Base-by-base conservation (phyloP, 2,888 invertebrate species). In the Stenoptilia bipunctidactyla region DNA sequence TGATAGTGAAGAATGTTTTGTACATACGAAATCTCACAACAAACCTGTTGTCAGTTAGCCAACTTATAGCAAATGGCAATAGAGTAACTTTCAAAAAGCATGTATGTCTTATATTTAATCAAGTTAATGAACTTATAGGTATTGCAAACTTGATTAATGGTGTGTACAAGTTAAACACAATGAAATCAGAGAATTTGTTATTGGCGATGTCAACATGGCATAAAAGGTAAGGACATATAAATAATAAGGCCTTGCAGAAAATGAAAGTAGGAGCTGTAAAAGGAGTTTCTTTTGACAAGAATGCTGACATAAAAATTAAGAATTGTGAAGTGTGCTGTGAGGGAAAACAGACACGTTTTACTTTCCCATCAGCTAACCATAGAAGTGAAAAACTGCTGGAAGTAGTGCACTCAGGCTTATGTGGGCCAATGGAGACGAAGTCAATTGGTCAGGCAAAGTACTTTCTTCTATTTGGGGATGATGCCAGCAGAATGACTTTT, bases 401-500 rank as follows among this genome's bases (percentile, higher is more conserved):
- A 3, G 33, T 33, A 4, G n/a, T 33, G 4, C 33, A 33, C 12
- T 5, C 33, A n/a, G 33, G 12, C 12, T 4, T 33, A 4, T 33
- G 33, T n/a, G 33, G 33, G 8, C 33, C 33, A n/a, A 8, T 27
- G 45, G 46, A 46, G 34, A 45, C 5, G 4, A 15, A 1, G 1
- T 40, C 37, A 10, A 27, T 45, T 5, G 40, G 39, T 25, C 34
- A 36, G 8, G 12, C 39, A 1, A 40, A 27, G 15, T 40, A 43
- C 25, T 43, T 43, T 37, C 13, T 42, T 1, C 47, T 55, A 0
- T 62, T 66, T 41, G 45, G 60, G 0, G 63, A 66, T 49, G 61
- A 67, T 45, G 48, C 4, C 13, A 34, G 8, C 12, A 5, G 33
- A 9, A 33, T 33, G 33, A n/a, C 12, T n/a, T 33, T 33, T 41